Base-by-base conservation (phyloP, 2,888 invertebrate species). In the Meganola albula region DNA sequence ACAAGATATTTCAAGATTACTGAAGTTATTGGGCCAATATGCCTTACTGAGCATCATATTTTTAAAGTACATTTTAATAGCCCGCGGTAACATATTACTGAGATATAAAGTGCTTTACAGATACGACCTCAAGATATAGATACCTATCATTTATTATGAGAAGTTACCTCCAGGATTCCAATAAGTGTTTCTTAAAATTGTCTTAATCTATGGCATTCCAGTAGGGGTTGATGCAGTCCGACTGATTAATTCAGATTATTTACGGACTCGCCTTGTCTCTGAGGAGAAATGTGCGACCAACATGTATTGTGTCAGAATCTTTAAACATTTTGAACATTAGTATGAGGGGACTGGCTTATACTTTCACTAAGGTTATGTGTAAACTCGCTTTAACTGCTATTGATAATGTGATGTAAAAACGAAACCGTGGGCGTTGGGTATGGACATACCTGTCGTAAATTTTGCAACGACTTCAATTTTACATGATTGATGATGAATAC, bases 361-460 rank as follows among this genome's bases (percentile, higher is more conserved):
- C 84, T 85, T 85, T 85, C 84, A 84, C 84, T 83, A 64, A 74
- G 71, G 78, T 84, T 83, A 80, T 79, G 80, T 83, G 73, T 76
- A 80, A 82, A 82, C 75, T 70, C 63, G 62, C 62, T 63, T 63
- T 69, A 73, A 75, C 71, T 71, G 68, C 70, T 67, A 73, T 74
- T 75, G 73, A 74, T 78, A 75, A 69, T 58, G 74, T 84, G 75
- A 83, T 78, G 75, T 76, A 77, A 78, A 77, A 62, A 53, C 49
- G 51, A 49, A 55, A 54, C 56, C 49, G 53, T 56, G 44, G 51
- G 55, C 62, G 37, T 37, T 37, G 26, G 21, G 4, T 38, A 35
- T 45, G 36, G 33, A 34, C 24, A 46, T 48, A 44, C n/a, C n/a
- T n/a, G n/a, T 51, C 22, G 40, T 51, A 55, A 30, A 23, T 44